Percentiles rank a stretch among this genome's conserved stretches.
Evolutionary conservation across 2,888 invertebrate genomes (phyloP).

Genomic region (Kuschelorhynchus macadamiae): DNA sequence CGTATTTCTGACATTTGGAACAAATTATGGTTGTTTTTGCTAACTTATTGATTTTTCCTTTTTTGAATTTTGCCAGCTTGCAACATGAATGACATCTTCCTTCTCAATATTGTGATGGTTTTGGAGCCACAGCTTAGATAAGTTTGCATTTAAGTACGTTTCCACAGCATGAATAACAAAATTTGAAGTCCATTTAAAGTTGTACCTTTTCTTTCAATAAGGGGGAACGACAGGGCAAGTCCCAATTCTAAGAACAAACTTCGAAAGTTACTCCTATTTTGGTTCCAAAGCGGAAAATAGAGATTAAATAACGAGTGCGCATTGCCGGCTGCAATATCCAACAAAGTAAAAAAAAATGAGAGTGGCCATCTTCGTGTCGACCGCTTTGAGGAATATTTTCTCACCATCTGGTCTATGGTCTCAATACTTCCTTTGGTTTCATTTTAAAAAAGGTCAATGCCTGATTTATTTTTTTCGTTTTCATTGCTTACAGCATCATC

Average conservation of each 20-base stretch:
- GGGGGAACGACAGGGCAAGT: neutral
- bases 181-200: neutral
- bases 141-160: neutral
- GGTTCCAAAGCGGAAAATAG: neutral
- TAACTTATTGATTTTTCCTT: conserved; percentile 1
- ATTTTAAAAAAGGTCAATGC: neutral
- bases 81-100: neutral
- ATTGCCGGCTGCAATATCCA: too few species aligned
- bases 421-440: neutral
- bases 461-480: neutral
- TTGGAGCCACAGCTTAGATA: conserved; percentile 1
- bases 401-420: neutral
- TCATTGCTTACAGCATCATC: neutral
- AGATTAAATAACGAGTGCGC: too few species aligned
- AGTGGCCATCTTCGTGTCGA: too few species aligned
- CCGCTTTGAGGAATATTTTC: neutral
- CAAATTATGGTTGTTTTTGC: neutral
- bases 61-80: conserved; percentile 6
- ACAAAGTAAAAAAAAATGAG: too few species aligned
- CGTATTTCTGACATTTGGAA: too few species aligned
- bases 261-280: neutral
- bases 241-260: neutral
- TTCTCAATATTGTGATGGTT: neutral
- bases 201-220: neutral
- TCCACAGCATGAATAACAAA: neutral